Percentiles rank a stretch among this genome's conserved stretches.
These are phyloP conservation scores for Tachysurus vachellii DNA, from an alignment of 2,113 vertebrate genomes.

Conservation along the genomic window DNA sequence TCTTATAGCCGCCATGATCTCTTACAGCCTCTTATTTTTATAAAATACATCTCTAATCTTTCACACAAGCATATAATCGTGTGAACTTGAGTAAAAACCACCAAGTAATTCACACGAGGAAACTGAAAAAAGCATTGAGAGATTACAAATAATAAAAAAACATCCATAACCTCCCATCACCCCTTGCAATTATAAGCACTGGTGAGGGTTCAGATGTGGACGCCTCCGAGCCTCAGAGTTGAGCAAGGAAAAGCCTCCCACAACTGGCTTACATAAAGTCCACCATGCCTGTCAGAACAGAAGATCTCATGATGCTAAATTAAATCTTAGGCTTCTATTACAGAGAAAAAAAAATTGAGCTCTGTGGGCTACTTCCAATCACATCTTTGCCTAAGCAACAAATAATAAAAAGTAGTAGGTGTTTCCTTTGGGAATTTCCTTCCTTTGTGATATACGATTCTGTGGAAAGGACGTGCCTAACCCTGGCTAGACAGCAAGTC, in stretches of 20 bases:
- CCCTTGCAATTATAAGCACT: conserved; percentile 24
- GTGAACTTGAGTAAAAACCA: conserved; percentile 4
- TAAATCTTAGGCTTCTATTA: conserved; percentile 44
- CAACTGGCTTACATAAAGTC: conserved; percentile 10
- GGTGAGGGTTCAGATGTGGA: conserved; percentile 16
- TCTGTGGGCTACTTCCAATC: conserved; percentile 36
- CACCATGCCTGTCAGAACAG: conserved; percentile 28
- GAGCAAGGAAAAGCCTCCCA: conserved; percentile 12
- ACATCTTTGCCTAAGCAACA: conserved; percentile 5
- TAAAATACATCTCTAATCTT: not conserved
- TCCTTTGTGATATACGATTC: conserved; percentile 36
- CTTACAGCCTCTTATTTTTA: no score
- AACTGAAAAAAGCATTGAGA: conserved; percentile 30
- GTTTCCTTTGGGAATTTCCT: conserved; percentile 14
- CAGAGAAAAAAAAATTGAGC: conserved; percentile 15
- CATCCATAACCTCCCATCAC: conserved; percentile 26
- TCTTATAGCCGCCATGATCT: no score
- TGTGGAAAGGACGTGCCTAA: conserved; percentile 34
- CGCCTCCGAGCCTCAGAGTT: conserved; percentile 12
- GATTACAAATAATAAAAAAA: conserved; percentile 29
- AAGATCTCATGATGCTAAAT: conserved; percentile 34
- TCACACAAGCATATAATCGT: conserved; percentile 9
- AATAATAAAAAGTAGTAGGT: conserved; percentile 21
- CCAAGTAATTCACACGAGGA: conserved; percentile 6
- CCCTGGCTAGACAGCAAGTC: conserved; percentile 30